Base-by-base conservation (phyloP, 64 coral and sea anemone genomes). In the Montipora sp. region DNA sequence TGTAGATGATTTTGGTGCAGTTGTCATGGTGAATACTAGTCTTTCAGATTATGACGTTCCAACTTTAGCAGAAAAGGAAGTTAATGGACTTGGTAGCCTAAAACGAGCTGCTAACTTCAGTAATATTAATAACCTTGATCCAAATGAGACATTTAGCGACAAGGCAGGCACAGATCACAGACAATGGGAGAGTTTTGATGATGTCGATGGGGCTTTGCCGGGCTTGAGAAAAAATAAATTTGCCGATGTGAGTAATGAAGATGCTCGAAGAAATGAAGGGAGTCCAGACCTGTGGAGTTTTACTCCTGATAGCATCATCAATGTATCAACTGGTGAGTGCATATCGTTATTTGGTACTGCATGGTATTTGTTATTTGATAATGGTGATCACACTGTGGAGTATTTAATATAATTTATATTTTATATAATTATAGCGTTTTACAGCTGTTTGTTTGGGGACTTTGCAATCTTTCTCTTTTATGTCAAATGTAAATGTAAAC, bases 31-130 rank as follows among this genome's bases (percentile, higher is more conserved):
- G 5, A 87, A 88, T 89, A 70, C 73, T 20, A 94, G 87, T 48
- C 79, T 89, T 9, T 94, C 93, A 47, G 82, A 85, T 19, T 85
- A 85, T 13, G 82, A 87, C 57, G 86, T 92, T 70, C 91, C 91
- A 59, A 90, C 92, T 49, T 79, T 94, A 24, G 90, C 94, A 75
- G 85, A 96, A 73, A 94, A 94, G 15, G 95, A 96, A 48, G 81
- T 48, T 59, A 51, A 73, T 77, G 72, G 87, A 51, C 73, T 99
- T 8, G 98, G 98, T 1, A 82, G 77, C 73, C 77, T 99, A 1
- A 96, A 88, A 84, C 90, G 98, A 92, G 93, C 98, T 22, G 94
- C 94, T 68, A 99, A 99, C 75, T 99, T 99, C 84, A 94, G 83
- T 47, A 93, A 99, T 51, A 99, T 99, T 72, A 96, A 96, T 55